Percentiles rank a stretch among this genome's conserved stretches.
Conservation (phyloP, 2,113 vertebrate species). For the Gadus macrocephalus region DNA sequence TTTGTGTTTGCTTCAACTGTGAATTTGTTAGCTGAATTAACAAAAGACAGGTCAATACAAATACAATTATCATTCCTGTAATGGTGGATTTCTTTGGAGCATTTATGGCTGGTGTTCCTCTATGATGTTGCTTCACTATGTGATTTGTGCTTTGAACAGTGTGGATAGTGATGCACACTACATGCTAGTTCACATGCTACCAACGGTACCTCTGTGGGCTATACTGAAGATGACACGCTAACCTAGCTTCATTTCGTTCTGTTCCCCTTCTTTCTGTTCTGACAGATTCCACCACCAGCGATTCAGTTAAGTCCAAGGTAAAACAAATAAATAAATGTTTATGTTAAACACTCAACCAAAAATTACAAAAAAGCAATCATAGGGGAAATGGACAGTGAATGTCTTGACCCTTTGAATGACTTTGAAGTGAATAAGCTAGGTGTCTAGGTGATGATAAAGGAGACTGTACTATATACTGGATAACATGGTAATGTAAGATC, state of each 20-base stretch:
- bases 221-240: neutral
- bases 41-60: too few relatives aligned
- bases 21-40: too few relatives aligned
- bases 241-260: neutral
- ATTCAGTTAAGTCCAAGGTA: constrained; percentile 90
- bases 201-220: neutral
- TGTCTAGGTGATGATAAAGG: too few relatives aligned
- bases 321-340: constrained; percentile 24
- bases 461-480: too few relatives aligned
- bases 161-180: neutral
- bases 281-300: constrained; percentile 83
- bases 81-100: neutral
- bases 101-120: constrained; percentile 20
- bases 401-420: too few relatives aligned
- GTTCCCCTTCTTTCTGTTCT: constrained; percentile 16
- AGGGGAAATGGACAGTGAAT: too few relatives aligned
- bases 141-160: constrained; percentile 15
- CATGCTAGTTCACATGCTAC: neutral
- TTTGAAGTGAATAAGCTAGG: too few relatives aligned
- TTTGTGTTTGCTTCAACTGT: too few relatives aligned
- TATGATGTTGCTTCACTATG: neutral
- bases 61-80: too few relatives aligned
- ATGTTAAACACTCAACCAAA: too few relatives aligned
- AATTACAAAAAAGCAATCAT: too few relatives aligned
- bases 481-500: too few relatives aligned